Evolutionary conservation across 2,888 invertebrate genomes (phyloP), one percentile per base, ranked within the genome.

Genomic region (Endomychus coccineus): DNA sequence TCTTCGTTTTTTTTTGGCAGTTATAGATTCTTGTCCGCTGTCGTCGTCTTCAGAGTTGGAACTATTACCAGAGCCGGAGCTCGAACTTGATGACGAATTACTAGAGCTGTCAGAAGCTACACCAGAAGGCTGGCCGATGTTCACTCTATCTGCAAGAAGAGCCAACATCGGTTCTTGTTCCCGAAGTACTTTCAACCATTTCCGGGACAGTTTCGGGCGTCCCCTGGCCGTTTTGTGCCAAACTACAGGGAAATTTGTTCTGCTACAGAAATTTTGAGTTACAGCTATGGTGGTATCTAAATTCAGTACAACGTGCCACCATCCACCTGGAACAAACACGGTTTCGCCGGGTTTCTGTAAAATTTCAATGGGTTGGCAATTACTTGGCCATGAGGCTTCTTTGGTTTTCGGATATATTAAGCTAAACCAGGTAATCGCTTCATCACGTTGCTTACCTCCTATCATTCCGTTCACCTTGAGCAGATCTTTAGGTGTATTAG

Each of bases 241-340:
- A 1, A 97, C 96, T 9, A 96, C 78, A 1, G 95, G 92, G 62
- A 98, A 95, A 69, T 98, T 98, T 1, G 91, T 90, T 43, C 82
- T 76, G 51, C 95, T 94, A 62, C 89, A 88, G 64, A 96, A 98
- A 68, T 98, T 98, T 63, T 98, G 98, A 0, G 98, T 98, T 10
- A 98, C 87, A 7, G 98, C 98, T 28, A 98, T 83, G 0, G 98
- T 97, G 45, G 86, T 81, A 57, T 96, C 95, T 43, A 98, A 70
- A 68, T 98, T 98, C 16, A 98, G 72, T 9, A 99, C 98, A 12
- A 99, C 98, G 64, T 98, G 98, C 98, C 98, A 98, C 97, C 97
- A 98, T 6, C 98, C 98, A 11, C 94, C 94, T 6, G 96, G 96
- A 36, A 97, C 94, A 70, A 95, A 97, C 16, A 97, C 94, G 3